Conservation (phyloP, 2,888 invertebrate species). For the Sarcophaga rosellei region DNA sequence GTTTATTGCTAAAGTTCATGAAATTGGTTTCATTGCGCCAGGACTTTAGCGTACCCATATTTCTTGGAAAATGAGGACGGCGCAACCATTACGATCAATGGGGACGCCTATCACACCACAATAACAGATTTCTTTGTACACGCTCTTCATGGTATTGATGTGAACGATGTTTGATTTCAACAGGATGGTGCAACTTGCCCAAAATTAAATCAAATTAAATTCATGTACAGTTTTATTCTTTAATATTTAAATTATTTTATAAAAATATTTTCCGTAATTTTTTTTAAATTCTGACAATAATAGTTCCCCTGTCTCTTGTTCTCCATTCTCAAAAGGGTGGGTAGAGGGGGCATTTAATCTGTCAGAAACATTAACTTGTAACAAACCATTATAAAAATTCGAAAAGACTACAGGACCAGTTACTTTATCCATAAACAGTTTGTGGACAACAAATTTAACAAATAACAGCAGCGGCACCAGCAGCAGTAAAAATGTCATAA, state of each 20-base stretch:
- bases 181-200: too few species aligned
- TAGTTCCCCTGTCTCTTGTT: background rate
- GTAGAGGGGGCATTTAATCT: conserved; percentile 59
- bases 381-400: conserved; percentile 26
- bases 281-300: background rate
- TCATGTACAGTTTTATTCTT: background rate
- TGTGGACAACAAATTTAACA: conserved; percentile 42
- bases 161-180: too few species aligned
- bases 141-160: too few species aligned
- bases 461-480: conserved; percentile 31
- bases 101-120: too few species aligned
- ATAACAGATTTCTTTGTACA: too few species aligned
- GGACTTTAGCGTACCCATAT: too few species aligned
- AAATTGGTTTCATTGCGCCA: too few species aligned
- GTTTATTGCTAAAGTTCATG: too few species aligned
- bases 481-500: background rate
- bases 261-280: too few species aligned
- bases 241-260: background rate
- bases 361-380: conserved; percentile 62
- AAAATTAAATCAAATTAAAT: background rate
- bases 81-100: too few species aligned
- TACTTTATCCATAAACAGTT: conserved; percentile 43
- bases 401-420: conserved; percentile 34
- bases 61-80: too few species aligned
- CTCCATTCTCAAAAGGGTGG: background rate